Evolutionary conservation across 2,797 vertebrate species (phyloP).

Genomic region (Heliangelus exortis): DNA sequence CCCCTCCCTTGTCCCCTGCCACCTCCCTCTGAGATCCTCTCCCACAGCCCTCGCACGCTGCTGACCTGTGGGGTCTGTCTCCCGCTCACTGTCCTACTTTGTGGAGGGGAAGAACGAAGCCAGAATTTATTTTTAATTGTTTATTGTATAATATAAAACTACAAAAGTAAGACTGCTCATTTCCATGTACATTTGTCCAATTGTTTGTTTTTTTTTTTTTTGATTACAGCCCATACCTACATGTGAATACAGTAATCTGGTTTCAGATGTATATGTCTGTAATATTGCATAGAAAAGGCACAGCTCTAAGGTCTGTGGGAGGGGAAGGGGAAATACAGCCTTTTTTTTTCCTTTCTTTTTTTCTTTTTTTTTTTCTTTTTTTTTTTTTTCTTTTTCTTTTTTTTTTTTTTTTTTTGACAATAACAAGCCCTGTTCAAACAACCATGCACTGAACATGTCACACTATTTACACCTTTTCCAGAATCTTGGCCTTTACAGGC

Average conservation of each 20-base stretch:
- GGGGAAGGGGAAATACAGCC: slow-evolving; percentile 80
- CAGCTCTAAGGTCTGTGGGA: slow-evolving; percentile 95
- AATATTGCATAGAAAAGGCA: slow-evolving; percentile 99
- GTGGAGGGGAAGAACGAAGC: not conserved
- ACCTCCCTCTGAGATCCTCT: not conserved
- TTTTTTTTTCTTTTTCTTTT: no score
- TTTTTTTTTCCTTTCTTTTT: not conserved
- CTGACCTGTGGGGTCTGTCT: fast-evolving
- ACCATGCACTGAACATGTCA: slow-evolving; percentile 79
- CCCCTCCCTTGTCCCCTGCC: not conserved
- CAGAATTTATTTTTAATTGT: slow-evolving; percentile 80
- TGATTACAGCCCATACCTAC: slow-evolving; percentile 91
- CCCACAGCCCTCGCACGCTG: not conserved
- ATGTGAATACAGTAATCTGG: slow-evolving; percentile 92
- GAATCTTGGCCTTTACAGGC: slow-evolving; percentile 62
- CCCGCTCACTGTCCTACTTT: not conserved
- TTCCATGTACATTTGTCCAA: slow-evolving; percentile 93
- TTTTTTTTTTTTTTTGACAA: slow-evolving; percentile 5
- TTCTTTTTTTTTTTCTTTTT: not conserved
- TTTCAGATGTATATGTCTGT: slow-evolving; percentile 89
- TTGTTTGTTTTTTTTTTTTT: slow-evolving; percentile 68
- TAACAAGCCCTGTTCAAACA: slow-evolving; percentile 76
- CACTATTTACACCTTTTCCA: slow-evolving; percentile 77
- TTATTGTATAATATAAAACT: slow-evolving; percentile 98
- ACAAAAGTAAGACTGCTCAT: slow-evolving; percentile 99